A percentile compares a stretch with the other conserved stretches of the same genome.
Evolutionary conservation across 2,797 vertebrate species (phyloP).

Genomic region (Botia almorhae): DNA sequence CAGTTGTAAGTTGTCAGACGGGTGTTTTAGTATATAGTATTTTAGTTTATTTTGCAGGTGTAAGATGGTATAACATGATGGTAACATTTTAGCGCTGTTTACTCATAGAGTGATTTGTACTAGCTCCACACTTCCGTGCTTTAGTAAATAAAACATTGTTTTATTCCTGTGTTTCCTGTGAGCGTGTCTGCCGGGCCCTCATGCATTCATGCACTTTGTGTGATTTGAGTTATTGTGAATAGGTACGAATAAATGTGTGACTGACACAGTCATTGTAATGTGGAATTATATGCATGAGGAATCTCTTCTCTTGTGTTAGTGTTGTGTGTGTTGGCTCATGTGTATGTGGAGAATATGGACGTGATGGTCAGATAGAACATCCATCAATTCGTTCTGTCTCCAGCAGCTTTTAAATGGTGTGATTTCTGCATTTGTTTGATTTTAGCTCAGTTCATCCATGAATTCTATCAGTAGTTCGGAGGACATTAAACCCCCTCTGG

Average conservation of each 20-base stretch:
- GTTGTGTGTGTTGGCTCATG: not conserved
- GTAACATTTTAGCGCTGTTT: too few species aligned
- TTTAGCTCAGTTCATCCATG: constrained; percentile 95
- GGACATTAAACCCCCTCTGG: constrained; percentile 96
- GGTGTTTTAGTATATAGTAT: too few species aligned
- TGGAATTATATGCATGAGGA: not conserved
- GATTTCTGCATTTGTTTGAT: constrained; percentile 56
- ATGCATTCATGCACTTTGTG: constrained; percentile 23
- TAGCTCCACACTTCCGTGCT: not conserved
- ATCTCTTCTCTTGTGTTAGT: not conserved
- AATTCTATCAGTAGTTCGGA: constrained; percentile 95
- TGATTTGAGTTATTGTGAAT: constrained; percentile 11
- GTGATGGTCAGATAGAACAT: not conserved
- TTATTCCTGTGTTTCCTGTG: constrained; percentile 10
- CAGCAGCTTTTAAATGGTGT: not conserved
- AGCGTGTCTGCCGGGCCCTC: constrained; percentile 8
- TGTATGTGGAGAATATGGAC: not conserved
- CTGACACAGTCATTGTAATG: constrained; percentile 16
- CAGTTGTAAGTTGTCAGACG: too few species aligned
- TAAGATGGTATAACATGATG: too few species aligned
- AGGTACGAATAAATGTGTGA: constrained; percentile 30
- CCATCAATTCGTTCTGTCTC: too few species aligned
- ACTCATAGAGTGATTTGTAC: too few species aligned
- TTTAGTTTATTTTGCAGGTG: too few species aligned
- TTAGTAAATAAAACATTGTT: constrained; percentile 5